These are phyloP conservation scores for Mythimna ferrago DNA, from an alignment of 2,888 invertebrate species.

Conservation along the genomic window DNA sequence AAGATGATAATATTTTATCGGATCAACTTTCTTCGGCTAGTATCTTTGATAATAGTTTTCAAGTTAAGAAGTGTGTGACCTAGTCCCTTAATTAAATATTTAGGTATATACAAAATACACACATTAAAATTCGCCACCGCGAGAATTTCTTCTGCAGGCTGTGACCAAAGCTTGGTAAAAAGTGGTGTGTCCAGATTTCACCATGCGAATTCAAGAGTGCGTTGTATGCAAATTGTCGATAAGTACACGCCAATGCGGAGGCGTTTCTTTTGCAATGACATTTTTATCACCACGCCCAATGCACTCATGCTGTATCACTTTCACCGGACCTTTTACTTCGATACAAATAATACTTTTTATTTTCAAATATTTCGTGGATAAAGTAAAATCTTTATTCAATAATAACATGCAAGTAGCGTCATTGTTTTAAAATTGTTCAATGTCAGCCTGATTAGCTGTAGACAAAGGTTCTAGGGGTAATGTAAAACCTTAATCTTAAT, in stretches of 20 bases:
- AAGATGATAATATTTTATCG: constrained; percentile 23
- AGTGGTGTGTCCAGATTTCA: constrained; percentile 76
- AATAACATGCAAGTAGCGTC: constrained; percentile 40
- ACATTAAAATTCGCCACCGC: constrained; percentile 18
- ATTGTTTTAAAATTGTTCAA: constrained; percentile 29
- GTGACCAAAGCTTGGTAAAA: constrained; percentile 67
- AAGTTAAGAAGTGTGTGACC: constrained; percentile 45
- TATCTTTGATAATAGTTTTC: constrained; percentile 30
- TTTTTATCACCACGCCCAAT: constrained; percentile 72
- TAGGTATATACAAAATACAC: constrained; percentile 1
- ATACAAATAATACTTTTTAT: constrained; percentile 39
- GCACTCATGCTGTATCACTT: constrained; percentile 64
- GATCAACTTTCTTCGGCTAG: constrained; percentile 38
- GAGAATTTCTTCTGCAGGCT: constrained; percentile 24
- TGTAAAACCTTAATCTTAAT: constrained; percentile 25
- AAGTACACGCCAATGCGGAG: constrained; percentile 66
- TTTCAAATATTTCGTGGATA: constrained; percentile 10
- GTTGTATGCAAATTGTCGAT: constrained; percentile 80
- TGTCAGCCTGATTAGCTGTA: constrained; percentile 32
- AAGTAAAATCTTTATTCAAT: constrained; percentile 35
- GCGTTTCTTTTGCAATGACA: constrained; percentile 74
- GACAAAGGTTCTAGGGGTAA: constrained; percentile 18
- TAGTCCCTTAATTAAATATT: constrained; percentile 54
- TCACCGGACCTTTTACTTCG: constrained; percentile 65
- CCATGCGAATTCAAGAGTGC: constrained; percentile 72